phyloP scores from a whole-genome alignment of 2,113 vertebrate species.

The Turdus rufiventris region DNA sequence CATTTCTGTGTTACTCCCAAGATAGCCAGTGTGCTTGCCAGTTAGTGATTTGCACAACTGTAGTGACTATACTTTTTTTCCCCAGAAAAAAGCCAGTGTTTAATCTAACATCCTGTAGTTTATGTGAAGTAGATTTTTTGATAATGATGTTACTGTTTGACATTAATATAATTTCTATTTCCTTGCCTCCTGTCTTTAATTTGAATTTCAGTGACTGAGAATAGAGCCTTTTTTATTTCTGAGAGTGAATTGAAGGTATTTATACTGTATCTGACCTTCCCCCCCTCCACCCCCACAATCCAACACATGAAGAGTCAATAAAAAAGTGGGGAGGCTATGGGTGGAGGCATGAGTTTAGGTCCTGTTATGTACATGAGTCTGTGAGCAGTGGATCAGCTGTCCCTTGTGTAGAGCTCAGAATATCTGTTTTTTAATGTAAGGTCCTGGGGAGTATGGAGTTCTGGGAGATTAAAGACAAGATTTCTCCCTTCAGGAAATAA shows the following conservation, averaged over 20 bases:
- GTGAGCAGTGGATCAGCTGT: not conserved
- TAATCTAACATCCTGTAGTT: not conserved
- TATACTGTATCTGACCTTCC: not conserved
- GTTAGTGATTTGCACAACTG: not conserved
- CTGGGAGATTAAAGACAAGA: not conserved
- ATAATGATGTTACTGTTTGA: not conserved
- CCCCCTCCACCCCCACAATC: not conserved
- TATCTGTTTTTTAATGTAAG: fast-evolving
- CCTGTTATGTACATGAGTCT: fast-evolving
- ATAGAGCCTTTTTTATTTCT: not conserved
- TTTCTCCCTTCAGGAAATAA: not conserved
- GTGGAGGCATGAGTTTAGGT: not conserved
- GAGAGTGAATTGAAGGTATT: not conserved
- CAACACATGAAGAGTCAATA: not conserved
- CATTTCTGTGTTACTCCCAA: not conserved
- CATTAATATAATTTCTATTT: not conserved
- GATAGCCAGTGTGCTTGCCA: not conserved
- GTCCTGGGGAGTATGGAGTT: not conserved
- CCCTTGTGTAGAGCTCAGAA: fast-evolving
- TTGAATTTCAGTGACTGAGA: not conserved
- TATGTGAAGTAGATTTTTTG: not conserved
- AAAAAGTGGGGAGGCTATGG: not conserved
- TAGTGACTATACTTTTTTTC: not conserved
- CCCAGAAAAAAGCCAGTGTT: not conserved
- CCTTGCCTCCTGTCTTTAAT: not conserved